Base-by-base conservation (phyloP, 2,888 invertebrate species). In the Rhamnusium bicolor region DNA sequence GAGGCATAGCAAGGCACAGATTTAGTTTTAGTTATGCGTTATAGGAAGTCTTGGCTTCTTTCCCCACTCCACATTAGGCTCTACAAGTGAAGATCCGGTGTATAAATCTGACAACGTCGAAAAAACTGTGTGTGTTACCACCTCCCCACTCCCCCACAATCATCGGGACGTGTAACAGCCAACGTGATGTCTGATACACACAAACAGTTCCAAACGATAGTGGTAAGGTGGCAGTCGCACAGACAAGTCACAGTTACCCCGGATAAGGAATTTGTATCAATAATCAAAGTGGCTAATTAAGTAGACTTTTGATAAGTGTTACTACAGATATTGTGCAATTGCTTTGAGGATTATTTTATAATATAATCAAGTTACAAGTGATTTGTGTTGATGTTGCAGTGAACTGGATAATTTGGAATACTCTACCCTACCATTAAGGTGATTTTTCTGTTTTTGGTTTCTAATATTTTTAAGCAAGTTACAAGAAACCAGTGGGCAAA, bases 71-170 rank as follows among this genome's bases (percentile, higher is more conserved):
- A 75, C 75, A 79, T 78, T 75, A 72, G 78, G 79, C 81, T 79
- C 82, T 77, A 82, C 85, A 85, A 86, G 86, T 86, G 86, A 85
- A 87, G 87, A 87, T 87, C 87, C 87, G 87, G 87, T 86, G 82
- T 71, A 73, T 74, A 69, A 73, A 70, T 75, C 75, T 75, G 82
- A 79, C 83, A 82, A 83, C 80, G 76, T 80, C 75, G 79, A 69
- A 71, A 76, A 74, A 76, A 69, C 76, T 76, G 73, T 74, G 71
- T 77, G 71, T 78, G 72, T 76, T 71, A 76, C 79, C 81, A 77
- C 80, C 79, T 73, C 81, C 78, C 81, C 80, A 83, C 86, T 84
- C 85, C 84, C 85, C 83, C 85, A 83, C 83, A 79, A 80, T 70
- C 79, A 72, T 76, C 71, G 69, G 69, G 69, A 65, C 71, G 71